Percentiles rank a stretch among this genome's conserved stretches.
Evolutionary conservation across 1,140 invertebrate genomes (phyloP).

Genomic region (Bombus consobrinus): DNA sequence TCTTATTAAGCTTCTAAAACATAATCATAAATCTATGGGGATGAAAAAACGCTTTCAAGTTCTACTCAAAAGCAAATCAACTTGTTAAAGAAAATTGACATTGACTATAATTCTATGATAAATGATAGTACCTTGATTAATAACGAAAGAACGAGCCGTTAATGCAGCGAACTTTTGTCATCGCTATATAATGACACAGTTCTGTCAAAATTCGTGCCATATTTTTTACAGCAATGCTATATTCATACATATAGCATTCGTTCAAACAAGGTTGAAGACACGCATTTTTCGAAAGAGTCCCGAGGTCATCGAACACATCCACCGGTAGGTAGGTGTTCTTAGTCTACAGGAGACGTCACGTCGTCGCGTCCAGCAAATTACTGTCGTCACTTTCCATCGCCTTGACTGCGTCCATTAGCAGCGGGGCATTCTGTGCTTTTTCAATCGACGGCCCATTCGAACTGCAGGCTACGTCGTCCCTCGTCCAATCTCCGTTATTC

Average conservation of each 20-base stretch:
- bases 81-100: not conserved
- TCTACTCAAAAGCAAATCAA: not conserved
- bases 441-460: slow-evolving; percentile 44
- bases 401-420: slow-evolving; percentile 21
- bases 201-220: no score
- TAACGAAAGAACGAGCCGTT: no score
- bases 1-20: not conserved
- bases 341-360: not conserved
- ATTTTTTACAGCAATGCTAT: no score
- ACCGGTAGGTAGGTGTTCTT: not conserved
- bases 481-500: slow-evolving; percentile 51
- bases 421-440: slow-evolving; percentile 28
- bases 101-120: no score
- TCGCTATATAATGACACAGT: no score
- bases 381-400: slow-evolving; percentile 5
- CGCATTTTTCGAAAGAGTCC: no score
- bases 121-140: no score
- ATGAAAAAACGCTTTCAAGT: not conserved
- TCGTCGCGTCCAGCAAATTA: slow-evolving; percentile 23
- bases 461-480: slow-evolving; percentile 6
- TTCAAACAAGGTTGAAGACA: no score
- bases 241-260: no score
- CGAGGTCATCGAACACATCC: not conserved
- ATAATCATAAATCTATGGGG: not conserved
- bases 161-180: no score